A percentile compares a stretch with the other conserved stretches of the same genome.
These are phyloP conservation scores for Hemiprocne comata DNA, from an alignment of 2,113 vertebrate species.

Conservation along the genomic window DNA sequence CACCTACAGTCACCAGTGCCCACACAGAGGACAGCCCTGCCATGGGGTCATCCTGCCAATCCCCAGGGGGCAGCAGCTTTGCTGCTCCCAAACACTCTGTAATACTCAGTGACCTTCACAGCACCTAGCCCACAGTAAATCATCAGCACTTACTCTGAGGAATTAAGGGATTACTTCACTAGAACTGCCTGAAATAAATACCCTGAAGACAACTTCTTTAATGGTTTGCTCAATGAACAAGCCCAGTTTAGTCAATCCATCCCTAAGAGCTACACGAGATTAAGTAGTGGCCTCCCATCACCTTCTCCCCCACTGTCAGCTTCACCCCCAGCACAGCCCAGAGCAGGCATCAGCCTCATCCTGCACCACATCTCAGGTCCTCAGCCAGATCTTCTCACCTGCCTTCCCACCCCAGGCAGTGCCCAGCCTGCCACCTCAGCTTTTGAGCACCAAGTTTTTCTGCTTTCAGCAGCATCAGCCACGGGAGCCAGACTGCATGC, in stretches of 20 bases:
- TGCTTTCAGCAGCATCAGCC: not conserved
- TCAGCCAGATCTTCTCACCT: not conserved
- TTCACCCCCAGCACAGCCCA: not conserved
- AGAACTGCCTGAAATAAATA: slow-evolving; percentile 23
- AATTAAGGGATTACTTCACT: slow-evolving; percentile 50
- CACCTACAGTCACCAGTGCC: fast-evolving
- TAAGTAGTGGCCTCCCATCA: not conserved
- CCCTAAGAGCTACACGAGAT: not conserved
- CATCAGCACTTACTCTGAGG: slow-evolving; percentile 2
- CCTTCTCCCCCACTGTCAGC: not conserved
- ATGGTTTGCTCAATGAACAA: not conserved
- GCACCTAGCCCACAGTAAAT: not conserved
- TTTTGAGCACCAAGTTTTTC: not conserved
- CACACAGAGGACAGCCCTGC: not conserved
- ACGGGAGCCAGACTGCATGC: fast-evolving
- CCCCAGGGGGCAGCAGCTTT: not conserved
- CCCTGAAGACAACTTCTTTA: not conserved
- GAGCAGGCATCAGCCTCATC: not conserved
- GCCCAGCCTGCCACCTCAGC: not conserved
- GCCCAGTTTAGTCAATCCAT: not conserved
- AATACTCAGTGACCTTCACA: not conserved
- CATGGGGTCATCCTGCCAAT: not conserved
- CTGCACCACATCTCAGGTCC: too few species aligned
- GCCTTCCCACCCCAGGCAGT: not conserved
- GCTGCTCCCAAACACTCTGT: not conserved